Percentiles rank a stretch among this genome's conserved stretches.
Evolutionary conservation across 2,888 invertebrate genomes (phyloP).

Genomic region (Ophonus ardosiacus): DNA sequence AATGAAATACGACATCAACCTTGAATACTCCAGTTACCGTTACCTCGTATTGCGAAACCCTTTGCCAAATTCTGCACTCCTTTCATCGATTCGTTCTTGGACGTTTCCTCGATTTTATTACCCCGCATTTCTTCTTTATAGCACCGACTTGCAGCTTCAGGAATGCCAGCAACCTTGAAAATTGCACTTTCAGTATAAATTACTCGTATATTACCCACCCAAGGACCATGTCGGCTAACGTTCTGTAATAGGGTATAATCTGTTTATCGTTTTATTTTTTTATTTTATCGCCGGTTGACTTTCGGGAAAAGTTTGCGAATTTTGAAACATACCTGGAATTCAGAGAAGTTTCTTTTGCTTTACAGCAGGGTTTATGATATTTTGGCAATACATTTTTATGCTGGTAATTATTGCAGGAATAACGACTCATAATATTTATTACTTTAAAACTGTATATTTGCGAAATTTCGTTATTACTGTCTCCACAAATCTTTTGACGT

Average conservation of each 20-base stretch:
- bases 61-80: constrained; percentile 39
- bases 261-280: constrained; percentile 63
- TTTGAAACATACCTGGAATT: not conserved
- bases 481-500: too few relatives aligned
- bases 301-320: constrained; percentile 14
- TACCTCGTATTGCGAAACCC: not conserved
- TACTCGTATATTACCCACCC: constrained; percentile 39
- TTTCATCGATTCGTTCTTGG: constrained; percentile 24
- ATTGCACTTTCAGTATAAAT: constrained; percentile 62
- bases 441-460: not conserved
- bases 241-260: constrained; percentile 48
- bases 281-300: constrained; percentile 27
- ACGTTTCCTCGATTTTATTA: not conserved
- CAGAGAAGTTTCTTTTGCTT: not conserved
- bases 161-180: constrained; percentile 54
- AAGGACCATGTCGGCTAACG: constrained; percentile 23
- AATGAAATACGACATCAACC: constrained; percentile 14
- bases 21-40: constrained; percentile 11
- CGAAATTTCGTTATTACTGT: too few relatives aligned
- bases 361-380: not conserved
- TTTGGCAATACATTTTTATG: not conserved
- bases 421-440: constrained; percentile 1
- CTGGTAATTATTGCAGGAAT: not conserved
- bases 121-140: not conserved
- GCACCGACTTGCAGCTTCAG: not conserved